Evolutionary conservation across 2,113 vertebrate genomes (phyloP).

Genomic region (Pyrgilauda ruficollis): DNA sequence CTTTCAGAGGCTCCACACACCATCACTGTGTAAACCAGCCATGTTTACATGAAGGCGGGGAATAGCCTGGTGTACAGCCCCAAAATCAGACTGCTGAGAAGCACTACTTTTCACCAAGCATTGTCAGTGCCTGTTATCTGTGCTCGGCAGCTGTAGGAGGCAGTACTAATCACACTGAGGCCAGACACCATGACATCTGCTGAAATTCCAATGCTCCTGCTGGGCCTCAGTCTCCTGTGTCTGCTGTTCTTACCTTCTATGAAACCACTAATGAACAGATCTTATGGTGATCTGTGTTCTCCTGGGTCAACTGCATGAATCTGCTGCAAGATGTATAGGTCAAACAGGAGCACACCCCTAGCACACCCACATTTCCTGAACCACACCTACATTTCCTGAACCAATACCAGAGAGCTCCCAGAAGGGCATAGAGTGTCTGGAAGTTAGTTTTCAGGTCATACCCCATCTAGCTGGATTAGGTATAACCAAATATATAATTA

Average conservation of each 20-base stretch:
- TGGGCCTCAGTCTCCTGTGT: neutral
- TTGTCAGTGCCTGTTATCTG: neutral
- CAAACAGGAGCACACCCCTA: neutral
- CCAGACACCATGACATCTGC: neutral
- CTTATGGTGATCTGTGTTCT: neutral
- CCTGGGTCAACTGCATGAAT: neutral
- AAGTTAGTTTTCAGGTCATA: neutral
- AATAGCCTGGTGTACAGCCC: neutral
- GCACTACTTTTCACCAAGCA: accelerated
- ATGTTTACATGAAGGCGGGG: accelerated
- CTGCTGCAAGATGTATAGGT: neutral
- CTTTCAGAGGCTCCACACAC: neutral
- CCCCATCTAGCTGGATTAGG: neutral
- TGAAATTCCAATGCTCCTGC: neutral
- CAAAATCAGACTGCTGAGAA: neutral
- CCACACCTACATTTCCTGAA: neutral
- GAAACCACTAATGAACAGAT: neutral
- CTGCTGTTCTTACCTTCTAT: neutral
- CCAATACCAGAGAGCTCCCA: neutral
- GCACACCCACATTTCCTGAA: neutral
- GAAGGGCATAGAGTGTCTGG: neutral
- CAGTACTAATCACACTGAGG: neutral
- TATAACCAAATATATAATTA: neutral
- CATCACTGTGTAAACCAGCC: neutral
- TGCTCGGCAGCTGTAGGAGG: neutral